Conservation (phyloP, 2,113 vertebrate genomes). For the Cyphomyrus discorhynchus region DNA sequence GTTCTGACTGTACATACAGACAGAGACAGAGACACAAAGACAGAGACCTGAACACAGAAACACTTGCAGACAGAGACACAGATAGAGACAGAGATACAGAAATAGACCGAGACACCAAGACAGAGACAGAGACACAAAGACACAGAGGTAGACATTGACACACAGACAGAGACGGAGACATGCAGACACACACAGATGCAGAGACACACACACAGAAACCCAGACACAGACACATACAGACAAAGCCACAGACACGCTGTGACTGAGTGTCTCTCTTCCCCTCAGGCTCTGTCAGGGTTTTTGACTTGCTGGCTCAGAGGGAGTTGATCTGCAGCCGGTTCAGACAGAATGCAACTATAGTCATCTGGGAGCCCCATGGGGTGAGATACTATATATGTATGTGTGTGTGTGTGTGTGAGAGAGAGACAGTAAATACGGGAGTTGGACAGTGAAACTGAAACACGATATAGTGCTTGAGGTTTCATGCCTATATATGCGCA, state of each 20-base stretch:
- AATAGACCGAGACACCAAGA: background rate
- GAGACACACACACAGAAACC: background rate
- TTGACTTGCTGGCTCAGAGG: conserved; percentile 74
- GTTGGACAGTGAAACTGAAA: background rate
- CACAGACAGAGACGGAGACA: conserved; percentile 1
- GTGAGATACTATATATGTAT: background rate
- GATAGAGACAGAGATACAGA: no score
- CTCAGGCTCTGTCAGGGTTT: conserved; percentile 77
- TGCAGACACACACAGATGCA: background rate
- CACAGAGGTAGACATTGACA: background rate
- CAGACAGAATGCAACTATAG: conserved; percentile 77
- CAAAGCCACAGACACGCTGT: background rate
- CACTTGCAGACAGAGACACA: background rate
- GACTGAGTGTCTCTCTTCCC: background rate
- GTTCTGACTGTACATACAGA: no score
- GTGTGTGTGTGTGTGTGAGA: background rate
- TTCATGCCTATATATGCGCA: background rate
- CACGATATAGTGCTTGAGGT: background rate
- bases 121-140: background rate
- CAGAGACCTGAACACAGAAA: background rate
- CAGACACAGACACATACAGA: conserved; percentile 1
- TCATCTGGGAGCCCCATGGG: conserved; percentile 62
- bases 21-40: no score
- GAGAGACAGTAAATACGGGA: background rate
- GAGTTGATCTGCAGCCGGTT: conserved; percentile 65